These are phyloP conservation scores for Megaustenia siamemsis DNA, from an alignment of 2,888 invertebrate genomes.

Conservation along the genomic window DNA sequence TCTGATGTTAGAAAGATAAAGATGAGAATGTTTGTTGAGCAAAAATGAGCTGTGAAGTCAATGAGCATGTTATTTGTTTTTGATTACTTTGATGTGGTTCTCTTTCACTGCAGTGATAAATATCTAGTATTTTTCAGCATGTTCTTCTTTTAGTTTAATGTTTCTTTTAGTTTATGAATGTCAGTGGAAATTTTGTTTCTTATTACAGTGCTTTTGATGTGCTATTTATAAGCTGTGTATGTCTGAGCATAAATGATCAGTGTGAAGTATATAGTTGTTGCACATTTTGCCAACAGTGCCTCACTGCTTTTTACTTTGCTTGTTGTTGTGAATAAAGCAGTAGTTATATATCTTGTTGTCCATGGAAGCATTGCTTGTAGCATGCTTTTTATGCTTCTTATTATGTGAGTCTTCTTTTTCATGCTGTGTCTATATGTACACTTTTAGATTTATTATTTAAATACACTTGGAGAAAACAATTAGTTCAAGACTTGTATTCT, in stretches of 20 bases:
- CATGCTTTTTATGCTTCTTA: neutral
- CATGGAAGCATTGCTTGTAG: neutral
- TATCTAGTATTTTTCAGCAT: no score
- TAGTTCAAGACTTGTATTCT: no score
- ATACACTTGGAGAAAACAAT: no score
- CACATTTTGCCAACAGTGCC: neutral
- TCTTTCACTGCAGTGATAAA: no score
- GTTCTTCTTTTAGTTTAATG: neutral
- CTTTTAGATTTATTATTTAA: no score
- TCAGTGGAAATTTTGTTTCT: neutral
- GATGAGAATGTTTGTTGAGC: no score
- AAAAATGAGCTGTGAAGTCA: no score
- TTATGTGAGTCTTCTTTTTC: no score
- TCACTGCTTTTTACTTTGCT: neutral
- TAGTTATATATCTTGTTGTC: neutral
- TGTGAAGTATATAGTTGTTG: neutral
- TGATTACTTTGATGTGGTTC: no score
- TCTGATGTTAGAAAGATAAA: no score
- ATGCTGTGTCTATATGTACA: neutral
- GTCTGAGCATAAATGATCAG: neutral
- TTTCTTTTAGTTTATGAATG: neutral
- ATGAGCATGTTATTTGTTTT: no score
- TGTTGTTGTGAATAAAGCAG: neutral
- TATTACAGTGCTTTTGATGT: constrained; percentile 25
- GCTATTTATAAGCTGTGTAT: neutral